Conservation (phyloP, 2,113 vertebrate genomes). For the Fregata magnificens region DNA sequence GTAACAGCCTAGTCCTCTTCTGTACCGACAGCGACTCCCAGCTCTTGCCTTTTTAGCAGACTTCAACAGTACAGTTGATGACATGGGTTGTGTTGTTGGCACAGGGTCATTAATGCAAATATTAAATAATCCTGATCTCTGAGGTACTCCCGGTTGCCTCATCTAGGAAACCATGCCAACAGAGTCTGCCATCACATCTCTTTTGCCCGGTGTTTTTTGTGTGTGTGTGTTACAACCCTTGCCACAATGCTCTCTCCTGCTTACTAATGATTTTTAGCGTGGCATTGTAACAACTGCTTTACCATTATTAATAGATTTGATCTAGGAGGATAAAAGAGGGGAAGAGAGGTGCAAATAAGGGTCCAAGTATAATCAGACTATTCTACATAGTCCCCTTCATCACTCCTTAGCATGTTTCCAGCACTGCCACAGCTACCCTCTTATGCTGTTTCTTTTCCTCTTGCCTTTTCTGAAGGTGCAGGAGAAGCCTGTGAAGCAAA, state of each 20-base stretch:
- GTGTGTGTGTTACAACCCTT: neutral
- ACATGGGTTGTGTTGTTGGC: neutral
- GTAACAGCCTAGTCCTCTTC: neutral
- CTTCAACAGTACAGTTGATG: neutral
- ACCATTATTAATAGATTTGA: neutral
- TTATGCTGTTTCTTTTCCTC: neutral
- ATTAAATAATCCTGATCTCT: neutral
- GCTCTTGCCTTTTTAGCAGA: neutral
- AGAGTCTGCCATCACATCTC: neutral
- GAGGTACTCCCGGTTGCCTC: neutral
- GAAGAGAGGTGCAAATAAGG: neutral
- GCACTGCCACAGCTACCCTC: neutral
- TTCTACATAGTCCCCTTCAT: neutral
- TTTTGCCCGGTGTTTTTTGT: neutral
- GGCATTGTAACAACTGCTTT: neutral
- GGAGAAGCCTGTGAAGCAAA: neutral
- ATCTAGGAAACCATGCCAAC: neutral
- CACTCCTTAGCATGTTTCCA: neutral
- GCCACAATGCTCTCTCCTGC: neutral
- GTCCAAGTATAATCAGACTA: neutral
- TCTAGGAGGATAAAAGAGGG: neutral
- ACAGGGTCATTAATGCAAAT: neutral
- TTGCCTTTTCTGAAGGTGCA: neutral
- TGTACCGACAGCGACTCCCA: rapidly evolving
- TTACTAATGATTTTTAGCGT: neutral